Percentiles rank a stretch among this genome's conserved stretches.
Evolutionary conservation across 1,140 invertebrate species (phyloP).

Genomic region (Eupristina koningsbergeri): DNA sequence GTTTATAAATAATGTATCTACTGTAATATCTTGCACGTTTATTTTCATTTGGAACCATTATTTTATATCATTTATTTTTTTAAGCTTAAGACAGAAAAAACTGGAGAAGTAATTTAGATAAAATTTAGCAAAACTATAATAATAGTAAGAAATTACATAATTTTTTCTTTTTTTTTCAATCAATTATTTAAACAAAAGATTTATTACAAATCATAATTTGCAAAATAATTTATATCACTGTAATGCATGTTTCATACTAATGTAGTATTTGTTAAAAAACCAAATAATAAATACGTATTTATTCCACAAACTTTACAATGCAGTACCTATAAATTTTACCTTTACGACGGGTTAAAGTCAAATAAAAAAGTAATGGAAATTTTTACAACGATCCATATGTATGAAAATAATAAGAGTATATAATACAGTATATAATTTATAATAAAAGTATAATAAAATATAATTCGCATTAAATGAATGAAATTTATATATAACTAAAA

Average conservation of each 20-base stretch:
- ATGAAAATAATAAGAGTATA: too few species aligned
- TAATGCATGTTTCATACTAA: too few species aligned
- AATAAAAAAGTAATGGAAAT: background rate
- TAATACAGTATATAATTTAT: too few species aligned
- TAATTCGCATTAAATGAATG: too few species aligned
- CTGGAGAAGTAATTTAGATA: background rate
- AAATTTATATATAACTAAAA: too few species aligned
- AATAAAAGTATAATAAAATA: too few species aligned
- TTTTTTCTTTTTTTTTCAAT: background rate
- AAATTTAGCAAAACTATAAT: background rate
- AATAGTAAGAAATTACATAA: background rate
- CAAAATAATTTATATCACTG: background rate
- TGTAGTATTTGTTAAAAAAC: background rate
- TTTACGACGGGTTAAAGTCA: background rate
- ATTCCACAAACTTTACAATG: background rate
- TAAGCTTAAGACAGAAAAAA: background rate
- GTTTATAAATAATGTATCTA: too few species aligned
- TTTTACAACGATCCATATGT: background rate
- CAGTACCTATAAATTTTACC: background rate
- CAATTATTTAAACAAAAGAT: background rate
- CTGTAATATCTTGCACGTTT: too few species aligned
- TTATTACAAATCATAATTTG: background rate
- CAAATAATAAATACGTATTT: background rate
- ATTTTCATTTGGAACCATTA: too few species aligned
- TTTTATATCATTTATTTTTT: too few species aligned